Percentiles rank a stretch among this genome's conserved stretches.
These are phyloP conservation scores for Notospermus geniculatus DNA, from an alignment of 1,140 invertebrate species.

Conservation along the genomic window DNA sequence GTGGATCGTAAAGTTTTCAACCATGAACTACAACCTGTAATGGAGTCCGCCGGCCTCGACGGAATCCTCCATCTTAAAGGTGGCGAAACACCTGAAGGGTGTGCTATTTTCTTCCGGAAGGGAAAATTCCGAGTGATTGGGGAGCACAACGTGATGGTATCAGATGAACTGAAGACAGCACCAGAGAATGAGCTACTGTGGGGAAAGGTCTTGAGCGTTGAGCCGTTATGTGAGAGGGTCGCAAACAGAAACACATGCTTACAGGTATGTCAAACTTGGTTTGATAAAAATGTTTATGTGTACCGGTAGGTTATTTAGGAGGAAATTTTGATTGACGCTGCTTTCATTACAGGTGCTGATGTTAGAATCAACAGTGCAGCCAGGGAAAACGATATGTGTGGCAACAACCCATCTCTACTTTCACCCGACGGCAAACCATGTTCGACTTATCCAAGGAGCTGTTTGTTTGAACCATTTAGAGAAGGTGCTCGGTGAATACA, in stretches of 20 bases:
- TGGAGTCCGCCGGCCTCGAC: constrained; percentile 61
- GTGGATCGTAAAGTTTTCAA: constrained; percentile 79
- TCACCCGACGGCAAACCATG: constrained; percentile 82
- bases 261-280: too few species aligned
- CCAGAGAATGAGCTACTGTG: neutral
- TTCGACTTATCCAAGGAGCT: constrained; percentile 69
- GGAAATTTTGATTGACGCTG: too few species aligned
- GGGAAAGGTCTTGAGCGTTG: neutral
- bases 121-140: constrained; percentile 56
- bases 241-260: too few species aligned
- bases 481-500: constrained; percentile 29
- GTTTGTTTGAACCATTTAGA: constrained; percentile 36
- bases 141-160: constrained; percentile 49
- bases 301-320: too few species aligned
- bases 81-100: constrained; percentile 72
- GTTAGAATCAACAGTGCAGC: constrained; percentile 64
- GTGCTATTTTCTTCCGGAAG: constrained; percentile 69
- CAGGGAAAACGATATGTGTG: constrained; percentile 62
- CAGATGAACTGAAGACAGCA: constrained; percentile 22
- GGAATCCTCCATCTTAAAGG: constrained; percentile 71
- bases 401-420: constrained; percentile 93
- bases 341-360: constrained; percentile 58
- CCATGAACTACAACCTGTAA: constrained; percentile 66
- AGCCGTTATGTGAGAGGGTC: too few species aligned
- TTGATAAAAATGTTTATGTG: too few species aligned